phyloP scores from a whole-genome alignment of 2,797 vertebrate species.

The Pangasius krempfi region DNA sequence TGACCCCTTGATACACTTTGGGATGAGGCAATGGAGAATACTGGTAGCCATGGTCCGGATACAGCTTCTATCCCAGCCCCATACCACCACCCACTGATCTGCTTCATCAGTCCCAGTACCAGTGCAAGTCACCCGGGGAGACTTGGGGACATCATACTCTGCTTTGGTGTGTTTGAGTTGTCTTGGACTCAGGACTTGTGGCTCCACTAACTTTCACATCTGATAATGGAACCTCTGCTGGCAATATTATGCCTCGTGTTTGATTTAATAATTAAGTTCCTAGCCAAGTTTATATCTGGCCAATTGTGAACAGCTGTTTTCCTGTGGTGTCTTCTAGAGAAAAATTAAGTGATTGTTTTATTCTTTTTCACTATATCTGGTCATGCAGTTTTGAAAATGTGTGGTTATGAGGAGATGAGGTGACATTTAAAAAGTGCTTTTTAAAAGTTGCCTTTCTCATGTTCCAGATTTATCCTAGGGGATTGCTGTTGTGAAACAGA shows the following conservation, averaged over 20 bases:
- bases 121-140: neutral
- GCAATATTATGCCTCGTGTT: neutral
- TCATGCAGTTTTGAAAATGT: neutral
- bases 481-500: conserved; percentile 5
- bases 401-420: neutral
- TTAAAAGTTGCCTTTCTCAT: neutral
- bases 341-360: neutral
- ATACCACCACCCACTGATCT: neutral
- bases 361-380: neutral
- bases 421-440: neutral
- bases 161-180: neutral
- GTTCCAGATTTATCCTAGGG: neutral
- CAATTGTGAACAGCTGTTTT: neutral
- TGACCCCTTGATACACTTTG: neutral
- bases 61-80: neutral
- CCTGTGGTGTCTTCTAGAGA: neutral
- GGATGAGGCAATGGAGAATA: neutral
- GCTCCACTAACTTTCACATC: neutral
- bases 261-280: conserved; percentile 2
- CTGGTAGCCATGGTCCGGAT: neutral
- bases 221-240: neutral
- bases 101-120: neutral
- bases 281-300: conserved; percentile 1
- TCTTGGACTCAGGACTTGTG: neutral
- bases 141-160: neutral